A percentile compares a stretch with the other conserved stretches of the same genome.
phyloP scores from a whole-genome alignment of 2,113 vertebrate species.

The Actinemys pallida region DNA sequence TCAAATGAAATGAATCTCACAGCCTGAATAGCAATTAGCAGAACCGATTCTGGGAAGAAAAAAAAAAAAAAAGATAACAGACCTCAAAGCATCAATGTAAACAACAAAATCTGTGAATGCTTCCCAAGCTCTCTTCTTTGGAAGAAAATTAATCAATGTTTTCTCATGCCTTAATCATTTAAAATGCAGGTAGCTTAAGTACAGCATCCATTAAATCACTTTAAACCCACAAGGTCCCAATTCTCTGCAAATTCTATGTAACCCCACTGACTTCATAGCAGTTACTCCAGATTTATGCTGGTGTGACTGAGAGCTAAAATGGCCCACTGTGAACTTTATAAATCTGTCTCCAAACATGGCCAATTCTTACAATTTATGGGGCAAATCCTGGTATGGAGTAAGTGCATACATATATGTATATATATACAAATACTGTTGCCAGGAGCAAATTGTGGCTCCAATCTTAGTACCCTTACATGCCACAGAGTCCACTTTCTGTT shows the following conservation, averaged over 20 bases:
- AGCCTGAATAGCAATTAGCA: constrained; percentile 28
- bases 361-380: neutral
- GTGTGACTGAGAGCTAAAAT: neutral
- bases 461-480: neutral
- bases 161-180: constrained; percentile 46
- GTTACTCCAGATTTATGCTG: constrained; percentile 5
- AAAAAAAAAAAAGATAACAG: neutral
- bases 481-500: neutral
- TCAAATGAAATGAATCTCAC: constrained; percentile 14
- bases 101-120: constrained; percentile 37
- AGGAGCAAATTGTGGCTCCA: neutral
- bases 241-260: neutral
- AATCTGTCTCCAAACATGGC: neutral
- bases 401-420: neutral
- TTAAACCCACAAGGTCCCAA: neutral
- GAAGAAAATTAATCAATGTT: neutral
- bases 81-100: neutral
- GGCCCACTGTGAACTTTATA: neutral
- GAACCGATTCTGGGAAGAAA: constrained; percentile 14
- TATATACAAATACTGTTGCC: accelerated
- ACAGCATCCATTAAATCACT: constrained; percentile 9
- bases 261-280: constrained; percentile 12
- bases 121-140: constrained; percentile 10
- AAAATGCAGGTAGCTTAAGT: constrained; percentile 14
- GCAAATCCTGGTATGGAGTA: neutral